phyloP scores from a whole-genome alignment of 2,113 vertebrate genomes.

The Sterrhoptilus dennistouni region DNA sequence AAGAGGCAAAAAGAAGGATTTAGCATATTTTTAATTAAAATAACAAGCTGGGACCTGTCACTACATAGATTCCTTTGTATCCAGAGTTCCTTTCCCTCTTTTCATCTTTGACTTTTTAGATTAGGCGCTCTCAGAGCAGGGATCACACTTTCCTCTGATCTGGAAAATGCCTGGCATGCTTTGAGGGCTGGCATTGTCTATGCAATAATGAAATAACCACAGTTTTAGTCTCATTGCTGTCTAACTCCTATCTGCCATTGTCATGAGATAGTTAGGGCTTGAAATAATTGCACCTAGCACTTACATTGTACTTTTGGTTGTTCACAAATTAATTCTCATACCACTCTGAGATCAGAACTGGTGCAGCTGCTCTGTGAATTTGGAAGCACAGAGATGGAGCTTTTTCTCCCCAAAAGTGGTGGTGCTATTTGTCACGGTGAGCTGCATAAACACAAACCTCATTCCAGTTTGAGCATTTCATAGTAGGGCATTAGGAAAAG shows the following conservation, averaged over 20 bases:
- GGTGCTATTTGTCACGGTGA: neutral
- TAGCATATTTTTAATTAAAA: conserved; percentile 68
- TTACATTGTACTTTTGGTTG: neutral
- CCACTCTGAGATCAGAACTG: neutral
- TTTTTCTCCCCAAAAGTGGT: neutral
- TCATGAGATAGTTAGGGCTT: neutral
- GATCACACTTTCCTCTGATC: conserved; percentile 51
- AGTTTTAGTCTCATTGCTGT: neutral
- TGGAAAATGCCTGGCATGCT: conserved; percentile 47
- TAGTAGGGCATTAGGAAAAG: neutral
- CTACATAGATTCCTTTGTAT: conserved; percentile 61
- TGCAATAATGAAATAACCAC: neutral
- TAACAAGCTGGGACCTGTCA: conserved; percentile 50
- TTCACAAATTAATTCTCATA: neutral
- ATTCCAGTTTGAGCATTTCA: neutral
- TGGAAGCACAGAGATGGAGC: neutral
- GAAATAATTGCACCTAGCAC: conserved; percentile 16
- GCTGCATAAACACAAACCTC: neutral
- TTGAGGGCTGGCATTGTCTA: conserved; percentile 16
- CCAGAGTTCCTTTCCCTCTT: conserved; percentile 31
- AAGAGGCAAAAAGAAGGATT: conserved; percentile 49
- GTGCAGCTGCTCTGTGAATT: neutral
- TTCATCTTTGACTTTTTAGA: conserved; percentile 62
- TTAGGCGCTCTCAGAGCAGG: conserved; percentile 27
- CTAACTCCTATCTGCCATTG: neutral